Evolutionary conservation across 2,113 vertebrate genomes (phyloP).

Genomic region (Macaca fascicularis): T2T-MFA8v1.1 NC_088384.1:8211501-8212000

Average conservation of each 20-base stretch:
- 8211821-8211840: not conserved
- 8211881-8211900: not conserved
- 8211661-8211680: not conserved
- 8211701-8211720: not conserved
- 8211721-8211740: conserved; percentile 45
- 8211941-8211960: too few relatives aligned
- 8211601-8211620: not conserved
- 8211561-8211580: not conserved
- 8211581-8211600: not conserved
- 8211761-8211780: not conserved
- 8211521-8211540: not conserved
- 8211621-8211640: not conserved
- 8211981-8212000: too few relatives aligned
- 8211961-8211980: too few relatives aligned
- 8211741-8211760: not conserved
- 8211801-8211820: rapidly evolving
- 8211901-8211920: not conserved
- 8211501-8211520: not conserved
- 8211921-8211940: too few relatives aligned
- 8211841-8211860: too few relatives aligned
- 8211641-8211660: not conserved
- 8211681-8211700: not conserved
- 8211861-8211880: not conserved
- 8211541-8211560: not conserved
- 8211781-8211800: not conserved